A percentile compares a stretch with the other conserved stretches of the same genome.
Conservation (phyloP, 2,113 vertebrate species). For the Martes martes region DNA sequence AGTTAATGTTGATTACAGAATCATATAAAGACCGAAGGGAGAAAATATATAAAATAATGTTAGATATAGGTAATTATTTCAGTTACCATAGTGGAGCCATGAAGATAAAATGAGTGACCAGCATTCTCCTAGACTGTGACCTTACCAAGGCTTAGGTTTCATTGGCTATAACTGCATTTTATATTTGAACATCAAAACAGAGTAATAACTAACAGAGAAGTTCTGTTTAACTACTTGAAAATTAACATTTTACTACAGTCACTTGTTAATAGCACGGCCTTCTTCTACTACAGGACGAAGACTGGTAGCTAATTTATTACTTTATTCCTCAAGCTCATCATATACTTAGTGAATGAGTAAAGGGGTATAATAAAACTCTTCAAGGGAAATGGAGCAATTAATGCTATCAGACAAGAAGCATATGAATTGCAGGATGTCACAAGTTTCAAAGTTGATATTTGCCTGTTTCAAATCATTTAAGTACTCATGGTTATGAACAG, state of each 20-base stretch:
- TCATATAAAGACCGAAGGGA: not conserved
- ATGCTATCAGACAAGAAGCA: not conserved
- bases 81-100: not conserved
- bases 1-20: not conserved
- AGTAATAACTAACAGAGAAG: not conserved
- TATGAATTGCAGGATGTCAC: not conserved
- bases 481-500: not conserved
- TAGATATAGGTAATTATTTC: not conserved
- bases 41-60: not conserved
- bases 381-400: not conserved
- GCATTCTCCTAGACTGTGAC: not conserved
- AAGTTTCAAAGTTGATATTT: not conserved
- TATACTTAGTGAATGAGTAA: slow-evolving; percentile 18
- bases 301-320: not conserved
- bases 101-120: not conserved
- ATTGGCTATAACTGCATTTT: not conserved
- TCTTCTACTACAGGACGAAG: not conserved
- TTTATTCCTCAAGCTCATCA: not conserved
- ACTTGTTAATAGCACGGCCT: not conserved
- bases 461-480: not conserved
- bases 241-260: not conserved
- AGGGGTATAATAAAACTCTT: not conserved
- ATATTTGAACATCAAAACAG: not conserved
- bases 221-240: not conserved
- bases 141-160: not conserved